Conservation (phyloP, 2,888 invertebrate genomes). For the Volucella zonaria region DNA sequence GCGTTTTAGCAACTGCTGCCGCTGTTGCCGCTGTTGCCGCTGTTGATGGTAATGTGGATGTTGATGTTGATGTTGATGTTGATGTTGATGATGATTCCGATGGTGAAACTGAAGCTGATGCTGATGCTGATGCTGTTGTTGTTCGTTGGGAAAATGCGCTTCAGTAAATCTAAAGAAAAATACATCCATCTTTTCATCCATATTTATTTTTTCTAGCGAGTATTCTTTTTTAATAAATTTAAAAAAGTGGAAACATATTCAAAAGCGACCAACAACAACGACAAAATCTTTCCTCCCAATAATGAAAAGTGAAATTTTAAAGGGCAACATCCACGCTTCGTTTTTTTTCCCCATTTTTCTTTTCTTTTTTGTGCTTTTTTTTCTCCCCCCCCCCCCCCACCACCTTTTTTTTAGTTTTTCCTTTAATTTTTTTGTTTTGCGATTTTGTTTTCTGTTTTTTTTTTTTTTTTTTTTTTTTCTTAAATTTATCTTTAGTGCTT, state of each 20-base stretch:
- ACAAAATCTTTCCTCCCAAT: slow-evolving; percentile 33
- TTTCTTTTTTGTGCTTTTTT: slow-evolving; percentile 3
- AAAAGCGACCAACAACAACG: slow-evolving; percentile 46
- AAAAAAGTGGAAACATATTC: slow-evolving; percentile 66
- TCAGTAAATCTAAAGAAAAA: slow-evolving; percentile 72
- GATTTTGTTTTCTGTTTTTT: background rate
- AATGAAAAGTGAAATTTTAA: slow-evolving; percentile 74
- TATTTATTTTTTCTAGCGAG: slow-evolving; percentile 54
- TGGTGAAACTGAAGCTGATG: background rate
- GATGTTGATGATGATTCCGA: no score
- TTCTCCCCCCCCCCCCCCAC: no score
- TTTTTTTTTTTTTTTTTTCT: slow-evolving; percentile 22
- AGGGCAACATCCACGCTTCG: slow-evolving; percentile 50
- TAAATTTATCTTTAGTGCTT: slow-evolving; percentile 21
- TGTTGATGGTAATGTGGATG: no score
- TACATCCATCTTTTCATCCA: slow-evolving; percentile 70
- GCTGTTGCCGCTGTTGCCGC: no score
- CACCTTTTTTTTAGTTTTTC: slow-evolving; percentile 16
- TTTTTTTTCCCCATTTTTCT: slow-evolving; percentile 3
- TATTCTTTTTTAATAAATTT: slow-evolving; percentile 65
- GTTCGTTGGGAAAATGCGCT: slow-evolving; percentile 68
- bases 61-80: no score
- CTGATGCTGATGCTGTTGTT: slow-evolving; percentile 35
- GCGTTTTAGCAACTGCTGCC: no score
- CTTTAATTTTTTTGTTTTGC: slow-evolving; percentile 20